These are phyloP conservation scores for Brenthis hecate DNA, from an alignment of 2,888 invertebrate genomes.

Conservation along the genomic window DNA sequence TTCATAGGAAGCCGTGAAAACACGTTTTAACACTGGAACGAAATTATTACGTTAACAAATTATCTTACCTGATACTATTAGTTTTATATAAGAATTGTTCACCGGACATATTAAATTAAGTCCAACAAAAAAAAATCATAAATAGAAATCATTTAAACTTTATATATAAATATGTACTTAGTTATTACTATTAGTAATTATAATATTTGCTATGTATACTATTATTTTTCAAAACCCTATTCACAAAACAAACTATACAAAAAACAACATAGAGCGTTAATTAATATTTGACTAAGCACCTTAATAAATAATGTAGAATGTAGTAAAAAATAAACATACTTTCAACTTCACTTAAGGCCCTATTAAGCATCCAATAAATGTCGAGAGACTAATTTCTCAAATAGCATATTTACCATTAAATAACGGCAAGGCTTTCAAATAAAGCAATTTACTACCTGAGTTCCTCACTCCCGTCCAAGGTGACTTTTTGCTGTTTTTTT, in stretches of 20 bases:
- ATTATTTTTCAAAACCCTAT: too few relatives aligned
- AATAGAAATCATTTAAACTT: too few relatives aligned
- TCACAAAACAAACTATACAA: background rate
- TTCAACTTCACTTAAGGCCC: slow-evolving; percentile 2
- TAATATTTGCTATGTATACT: too few relatives aligned
- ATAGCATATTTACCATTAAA: slow-evolving; percentile 49
- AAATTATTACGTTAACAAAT: slow-evolving; percentile 32
- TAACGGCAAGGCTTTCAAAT: slow-evolving; percentile 63
- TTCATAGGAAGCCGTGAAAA: slow-evolving; percentile 63
- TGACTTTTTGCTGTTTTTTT: slow-evolving; percentile 76
- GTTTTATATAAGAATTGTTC: background rate
- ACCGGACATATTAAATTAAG: too few relatives aligned
- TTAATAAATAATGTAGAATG: background rate
- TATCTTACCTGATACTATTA: slow-evolving; percentile 31
- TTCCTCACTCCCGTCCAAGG: slow-evolving; percentile 75
- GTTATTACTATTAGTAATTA: too few relatives aligned
- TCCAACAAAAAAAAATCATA: too few relatives aligned
- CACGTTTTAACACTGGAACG: slow-evolving; percentile 54
- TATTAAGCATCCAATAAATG: slow-evolving; percentile 37
- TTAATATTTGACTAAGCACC: background rate
- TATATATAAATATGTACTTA: too few relatives aligned
- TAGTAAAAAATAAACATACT: slow-evolving; percentile 1
- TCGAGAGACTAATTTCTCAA: slow-evolving; percentile 54
- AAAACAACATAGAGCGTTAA: background rate
- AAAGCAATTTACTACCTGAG: slow-evolving; percentile 80